Base-by-base conservation (phyloP, 1,140 invertebrate genomes). In the Ostrea denselamellosa region DNA sequence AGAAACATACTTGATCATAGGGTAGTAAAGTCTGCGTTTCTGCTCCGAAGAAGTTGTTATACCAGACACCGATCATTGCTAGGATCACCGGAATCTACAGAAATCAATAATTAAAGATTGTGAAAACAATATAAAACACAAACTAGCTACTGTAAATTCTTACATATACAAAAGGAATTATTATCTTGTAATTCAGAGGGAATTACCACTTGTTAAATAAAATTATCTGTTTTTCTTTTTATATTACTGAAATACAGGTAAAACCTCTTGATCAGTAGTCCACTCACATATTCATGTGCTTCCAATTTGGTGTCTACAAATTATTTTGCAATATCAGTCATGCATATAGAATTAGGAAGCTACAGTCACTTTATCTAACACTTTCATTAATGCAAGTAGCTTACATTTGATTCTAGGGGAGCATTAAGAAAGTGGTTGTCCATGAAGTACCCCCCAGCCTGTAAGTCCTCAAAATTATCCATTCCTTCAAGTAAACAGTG, bases 11-110 rank as follows among this genome's bases (percentile, higher is more conserved):
- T 92, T 96, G 96, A 95, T 99, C 99, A 95, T 99, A 99, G 0
- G 99, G 99, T 65, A 99, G 95, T 0, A 99, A 95, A 9, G 98
- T 98, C 92, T 99, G 98, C 0, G 98, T 99, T 96, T 99, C 98
- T 14, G 98, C 97, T 22, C 97, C 97, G 94, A 97, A 98, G 93
- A 99, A 99, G 94, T 99, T 99, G 85, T 96, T 96, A 95, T 99
- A 99, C 98, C 98, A 99, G 88, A 99, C 95, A 17, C 99, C 99
- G 7, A 99, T 95, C 82, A 99, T 92, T 0, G 98, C 99, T 90
- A 99, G 94, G 90, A 99, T 97, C 0, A 99, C 97, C 22, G 99
- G 99, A 86, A 97, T 97, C 98, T 99, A 93, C 87, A 95, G 95
- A 34, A 28, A 89, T 82, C 71, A 5, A 25, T 62, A 28, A 86